phyloP scores from a whole-genome alignment of 2,797 vertebrate species.

The Rhabdophis nuchalis region DNA sequence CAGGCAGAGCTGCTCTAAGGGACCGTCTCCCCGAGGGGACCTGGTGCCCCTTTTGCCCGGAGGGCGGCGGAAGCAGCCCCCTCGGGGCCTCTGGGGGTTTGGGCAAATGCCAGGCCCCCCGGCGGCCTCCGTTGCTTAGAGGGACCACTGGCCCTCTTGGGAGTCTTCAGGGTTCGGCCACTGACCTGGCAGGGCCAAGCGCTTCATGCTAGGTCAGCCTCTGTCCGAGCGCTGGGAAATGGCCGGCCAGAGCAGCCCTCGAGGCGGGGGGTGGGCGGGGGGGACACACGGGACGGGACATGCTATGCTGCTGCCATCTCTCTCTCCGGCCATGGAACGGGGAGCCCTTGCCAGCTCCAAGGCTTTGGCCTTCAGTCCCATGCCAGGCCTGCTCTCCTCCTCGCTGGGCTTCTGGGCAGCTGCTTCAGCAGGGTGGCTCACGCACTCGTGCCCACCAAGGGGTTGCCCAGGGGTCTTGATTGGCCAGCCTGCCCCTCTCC shows the following conservation, averaged over 20 bases:
- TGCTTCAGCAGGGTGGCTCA: too few species aligned
- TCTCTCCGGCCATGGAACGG: neutral
- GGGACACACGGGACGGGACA: too few species aligned
- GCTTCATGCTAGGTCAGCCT: neutral
- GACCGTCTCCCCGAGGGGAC: neutral
- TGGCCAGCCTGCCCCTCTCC: neutral
- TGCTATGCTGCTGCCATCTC: neutral
- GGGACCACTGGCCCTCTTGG: neutral
- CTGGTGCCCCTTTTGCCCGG: neutral
- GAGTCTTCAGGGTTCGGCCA: neutral
- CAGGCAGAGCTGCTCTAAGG: neutral
- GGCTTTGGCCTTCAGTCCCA: neutral
- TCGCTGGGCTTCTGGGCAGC: neutral
- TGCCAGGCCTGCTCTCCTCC: neutral
- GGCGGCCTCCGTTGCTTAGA: neutral
- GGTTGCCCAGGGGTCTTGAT: neutral
- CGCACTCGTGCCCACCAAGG: too few species aligned
- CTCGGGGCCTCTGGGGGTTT: neutral
- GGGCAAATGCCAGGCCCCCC: neutral
- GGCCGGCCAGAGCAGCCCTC: neutral
- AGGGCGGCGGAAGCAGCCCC: neutral
- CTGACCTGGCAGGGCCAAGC: neutral
- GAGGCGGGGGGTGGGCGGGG: neutral
- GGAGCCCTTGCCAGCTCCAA: neutral
- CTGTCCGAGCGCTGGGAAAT: neutral